Evolutionary conservation across 2,888 invertebrate species (phyloP), one percentile per base, ranked within the genome.

Genomic region (Heteromurus nitidus): DNA sequence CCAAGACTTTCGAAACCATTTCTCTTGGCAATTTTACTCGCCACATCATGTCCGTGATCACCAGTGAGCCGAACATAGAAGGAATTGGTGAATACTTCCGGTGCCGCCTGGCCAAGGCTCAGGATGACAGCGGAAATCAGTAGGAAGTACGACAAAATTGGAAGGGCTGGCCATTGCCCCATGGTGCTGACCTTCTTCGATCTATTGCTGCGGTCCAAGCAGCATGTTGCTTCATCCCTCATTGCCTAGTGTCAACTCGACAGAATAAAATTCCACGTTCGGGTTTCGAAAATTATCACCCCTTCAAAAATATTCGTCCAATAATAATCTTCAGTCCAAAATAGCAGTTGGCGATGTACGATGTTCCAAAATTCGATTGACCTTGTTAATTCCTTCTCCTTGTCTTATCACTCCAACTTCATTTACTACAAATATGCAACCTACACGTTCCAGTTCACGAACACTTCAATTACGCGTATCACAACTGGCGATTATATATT

Each of bases 1-100:
- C 97, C 96, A 87, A 97, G 92, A 91, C 95, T 97, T 89, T 95
- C 93, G 91, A 99, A 98, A 89, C 98, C 98, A 90, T 97, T 95
- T 88, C 94, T 92, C 86, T 92, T 91, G 82, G 98, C 98, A 85
- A 99, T 92, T 87, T 92, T 90, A 89, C 94, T 93, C 69, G 96
- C 98, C 88, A 94, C 92, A 22, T 93, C 92, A 87, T 92, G 93
- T 80, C 93, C 93, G 82, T 95, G 93, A 84, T 94, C 93, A 87
- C 94, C 92, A 89, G 93, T 93, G 90, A 98, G 94, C 88, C 94
- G 93, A 88, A 99, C 98, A 89, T 96, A 92, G 92, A 99, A 99
- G 76, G 96, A 95, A 91, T 98, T 98, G 89, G 98, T 98, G 91
- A 97, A 96, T 88, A 99, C 93, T 89, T 96, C 93, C 87, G 88